A percentile compares a stretch with the other conserved stretches of the same genome.
Conservation (phyloP, 2,797 vertebrate species). For the Phoebastria nigripes region DNA sequence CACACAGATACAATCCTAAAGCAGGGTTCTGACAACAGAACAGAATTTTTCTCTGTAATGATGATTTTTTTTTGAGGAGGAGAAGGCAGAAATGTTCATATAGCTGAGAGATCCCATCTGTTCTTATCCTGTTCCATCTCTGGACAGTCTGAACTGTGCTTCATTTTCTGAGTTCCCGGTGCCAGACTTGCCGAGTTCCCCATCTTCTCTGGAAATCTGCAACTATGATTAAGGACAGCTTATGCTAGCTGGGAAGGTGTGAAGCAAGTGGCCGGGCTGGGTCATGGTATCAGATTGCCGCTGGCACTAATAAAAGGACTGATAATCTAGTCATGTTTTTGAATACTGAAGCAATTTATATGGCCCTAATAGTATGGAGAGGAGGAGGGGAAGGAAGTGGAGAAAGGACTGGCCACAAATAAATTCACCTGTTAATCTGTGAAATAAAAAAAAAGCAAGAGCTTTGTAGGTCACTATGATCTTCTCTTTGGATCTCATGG, state of each 20-base stretch:
- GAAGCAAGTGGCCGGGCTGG: constrained; percentile 18
- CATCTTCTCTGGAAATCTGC: neutral
- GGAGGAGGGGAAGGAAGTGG: neutral
- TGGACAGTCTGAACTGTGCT: neutral
- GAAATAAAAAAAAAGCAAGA: neutral
- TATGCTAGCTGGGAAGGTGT: neutral
- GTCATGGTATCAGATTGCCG: neutral
- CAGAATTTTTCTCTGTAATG: neutral
- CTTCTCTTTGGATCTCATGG: neutral
- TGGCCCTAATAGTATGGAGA: neutral
- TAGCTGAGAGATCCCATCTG: neutral
- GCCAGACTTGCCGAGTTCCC: neutral
- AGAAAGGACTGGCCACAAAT: neutral
- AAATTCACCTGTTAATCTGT: neutral
- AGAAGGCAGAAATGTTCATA: neutral
- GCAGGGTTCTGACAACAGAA: neutral
- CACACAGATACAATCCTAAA: neutral
- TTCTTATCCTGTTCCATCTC: neutral
- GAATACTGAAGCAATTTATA: neutral
- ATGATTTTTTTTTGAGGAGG: neutral
- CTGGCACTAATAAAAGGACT: constrained; percentile 35
- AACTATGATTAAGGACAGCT: neutral
- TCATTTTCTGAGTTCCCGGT: neutral
- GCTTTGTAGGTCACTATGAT: neutral
- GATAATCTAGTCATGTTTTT: constrained; percentile 20